Conservation (phyloP, 2,888 invertebrate genomes). For the Aproaerema taeniolella region DNA sequence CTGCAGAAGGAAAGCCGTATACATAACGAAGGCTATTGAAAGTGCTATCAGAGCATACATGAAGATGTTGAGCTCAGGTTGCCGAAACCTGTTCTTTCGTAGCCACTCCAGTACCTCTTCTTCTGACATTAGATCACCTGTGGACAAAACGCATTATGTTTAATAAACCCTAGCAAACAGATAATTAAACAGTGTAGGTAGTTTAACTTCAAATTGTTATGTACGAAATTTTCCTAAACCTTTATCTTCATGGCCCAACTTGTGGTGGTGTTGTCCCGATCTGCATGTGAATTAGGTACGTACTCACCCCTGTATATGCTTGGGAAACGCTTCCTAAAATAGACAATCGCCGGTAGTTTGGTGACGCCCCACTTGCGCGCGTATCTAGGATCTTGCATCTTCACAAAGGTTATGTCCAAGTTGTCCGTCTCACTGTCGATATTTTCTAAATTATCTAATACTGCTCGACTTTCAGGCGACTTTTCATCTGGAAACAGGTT, state of each 20-base stretch:
- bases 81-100: conserved; percentile 93
- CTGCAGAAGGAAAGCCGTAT: conserved; percentile 93
- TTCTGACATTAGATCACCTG: conserved; percentile 90
- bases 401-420: conserved; percentile 95
- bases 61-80: conserved; percentile 94
- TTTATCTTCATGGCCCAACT: too few species aligned
- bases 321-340: conserved; percentile 93
- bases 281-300: too few species aligned
- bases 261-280: too few species aligned
- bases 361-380: conserved; percentile 96
- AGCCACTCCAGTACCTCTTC: conserved; percentile 94
- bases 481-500: conserved; percentile 87
- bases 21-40: conserved; percentile 90
- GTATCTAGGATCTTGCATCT: conserved; percentile 94
- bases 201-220: too few species aligned
- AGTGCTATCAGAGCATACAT: conserved; percentile 95
- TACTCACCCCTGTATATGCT: conserved; percentile 96
- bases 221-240: too few species aligned
- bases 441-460: conserved; percentile 91
- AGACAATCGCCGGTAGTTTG: conserved; percentile 92
- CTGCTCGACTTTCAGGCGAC: conserved; percentile 88
- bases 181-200: too few species aligned
- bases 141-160: too few species aligned
- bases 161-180: neutral
- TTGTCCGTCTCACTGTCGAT: conserved; percentile 97